Evolutionary conservation across 2,113 vertebrate species (phyloP), one percentile per base, ranked within the genome.

Genomic region (Candoia aspera): DNA sequence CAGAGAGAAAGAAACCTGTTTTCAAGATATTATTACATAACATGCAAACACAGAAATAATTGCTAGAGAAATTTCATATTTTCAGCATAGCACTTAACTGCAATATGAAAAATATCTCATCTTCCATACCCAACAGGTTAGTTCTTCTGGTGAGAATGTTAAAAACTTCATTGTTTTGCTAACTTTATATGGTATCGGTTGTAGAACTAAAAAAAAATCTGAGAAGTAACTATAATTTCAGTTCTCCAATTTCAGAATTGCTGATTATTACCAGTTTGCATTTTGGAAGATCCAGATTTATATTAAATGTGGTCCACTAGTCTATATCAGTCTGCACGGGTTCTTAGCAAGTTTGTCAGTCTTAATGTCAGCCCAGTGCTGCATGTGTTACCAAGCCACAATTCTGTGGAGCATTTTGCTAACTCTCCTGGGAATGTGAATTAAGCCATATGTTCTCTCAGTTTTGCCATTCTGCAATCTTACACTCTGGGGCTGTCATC

Each of bases 41-140:
- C 88, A 0, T 5, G 57, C 60, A 91, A 49, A 26, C 29, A 3
- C 83, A 88, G 26, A 15, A 85, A n/a, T 8, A 8, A 26, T 0
- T 93, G 86, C 89, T 83, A 33, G 46, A 91, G 94, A 88, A 23
- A 33, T 79, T 37, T 90, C 57, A 92, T 59, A 87, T 55, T 93
- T 94, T 90, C 91, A 90, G 89, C 53, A 59, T 13, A 93, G 15
- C 23, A 11, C 1, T 58, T 60, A 49, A 89, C 42, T 91, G 42
- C 89, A 87, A 49, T 24, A 59, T 88, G 87, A 94, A 91, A 91
- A 94, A 90, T 10, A 42, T 8, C 3, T 21, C 8, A 2, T 0
- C 37, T 86, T 68, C 58, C 13, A 58, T 84, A 37, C 9, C 29
- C 1, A 46, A 12, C 17, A n/a, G 24, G 0, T 49, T 49, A 33